Evolutionary conservation across 2,888 invertebrate genomes (phyloP).

Genomic region (Cheilosia scutellata): DNA sequence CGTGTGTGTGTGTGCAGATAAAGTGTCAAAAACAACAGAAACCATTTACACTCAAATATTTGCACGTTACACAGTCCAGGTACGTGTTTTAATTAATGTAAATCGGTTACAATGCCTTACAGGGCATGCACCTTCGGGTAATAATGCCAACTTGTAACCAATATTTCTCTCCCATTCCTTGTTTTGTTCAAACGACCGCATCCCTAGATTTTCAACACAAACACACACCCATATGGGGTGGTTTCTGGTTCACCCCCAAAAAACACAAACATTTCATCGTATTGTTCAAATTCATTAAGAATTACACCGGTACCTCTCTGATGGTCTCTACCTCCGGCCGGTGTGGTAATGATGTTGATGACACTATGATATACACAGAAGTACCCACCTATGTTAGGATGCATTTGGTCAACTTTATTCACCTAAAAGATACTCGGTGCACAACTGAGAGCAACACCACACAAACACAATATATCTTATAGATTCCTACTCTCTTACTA

Average conservation of each 20-base stretch:
- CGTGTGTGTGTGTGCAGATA: not conserved
- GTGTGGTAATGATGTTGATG: slow-evolving; percentile 45
- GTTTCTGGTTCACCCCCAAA: too few relatives aligned
- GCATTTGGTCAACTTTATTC: slow-evolving; percentile 16
- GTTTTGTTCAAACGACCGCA: slow-evolving; percentile 12
- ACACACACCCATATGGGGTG: not conserved
- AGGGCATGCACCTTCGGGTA: slow-evolving; percentile 33
- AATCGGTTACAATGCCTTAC: slow-evolving; percentile 52
- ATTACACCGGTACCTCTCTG: not conserved
- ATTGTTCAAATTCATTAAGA: slow-evolving; percentile 60
- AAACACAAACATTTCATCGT: slow-evolving; percentile 22
- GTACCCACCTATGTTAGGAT: slow-evolving; percentile 15
- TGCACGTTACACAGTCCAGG: slow-evolving; percentile 51
- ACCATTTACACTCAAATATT: slow-evolving; percentile 63
- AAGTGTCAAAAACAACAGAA: slow-evolving; percentile 47
- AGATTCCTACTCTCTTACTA: slow-evolving; percentile 15
- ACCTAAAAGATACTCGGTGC: slow-evolving; percentile 6
- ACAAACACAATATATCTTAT: slow-evolving; percentile 7
- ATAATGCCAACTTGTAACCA: slow-evolving; percentile 30
- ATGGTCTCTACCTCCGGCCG: not conserved
- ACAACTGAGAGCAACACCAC: not conserved
- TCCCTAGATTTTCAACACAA: slow-evolving; percentile 26
- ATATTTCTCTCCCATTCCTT: not conserved
- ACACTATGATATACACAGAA: slow-evolving; percentile 30
- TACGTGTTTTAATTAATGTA: slow-evolving; percentile 73